phyloP scores from a whole-genome alignment of 1,140 invertebrate genomes.

The Scaptomyza hsui region DNA sequence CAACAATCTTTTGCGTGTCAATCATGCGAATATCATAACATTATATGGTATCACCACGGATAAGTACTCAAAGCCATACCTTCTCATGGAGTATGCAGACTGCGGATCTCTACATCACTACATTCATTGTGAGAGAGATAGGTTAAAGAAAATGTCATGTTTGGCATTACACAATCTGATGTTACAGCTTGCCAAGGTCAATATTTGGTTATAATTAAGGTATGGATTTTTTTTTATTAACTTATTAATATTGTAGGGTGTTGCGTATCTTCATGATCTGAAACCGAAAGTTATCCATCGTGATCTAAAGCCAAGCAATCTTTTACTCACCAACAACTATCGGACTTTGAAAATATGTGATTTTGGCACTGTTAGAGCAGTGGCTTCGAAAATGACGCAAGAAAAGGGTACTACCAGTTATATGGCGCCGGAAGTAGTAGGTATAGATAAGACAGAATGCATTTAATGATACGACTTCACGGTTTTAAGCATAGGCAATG shows the following conservation, averaged over 20 bases:
- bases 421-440: slow-evolving; percentile 5
- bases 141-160: neutral
- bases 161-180: slow-evolving; percentile 2
- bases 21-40: slow-evolving; percentile 16
- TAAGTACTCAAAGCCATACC: no score
- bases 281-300: slow-evolving; percentile 34
- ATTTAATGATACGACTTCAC: no score
- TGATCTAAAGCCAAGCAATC: slow-evolving; percentile 45
- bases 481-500: neutral
- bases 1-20: neutral
- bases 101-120: neutral
- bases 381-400: slow-evolving; percentile 9
- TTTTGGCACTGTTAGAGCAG: slow-evolving; percentile 21
- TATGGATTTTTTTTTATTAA: neutral
- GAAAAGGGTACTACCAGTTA: slow-evolving; percentile 21
- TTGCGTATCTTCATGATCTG: slow-evolving; percentile 32
- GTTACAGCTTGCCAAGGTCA: slow-evolving; percentile 14
- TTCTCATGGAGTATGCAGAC: slow-evolving; percentile 23
- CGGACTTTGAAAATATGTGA: slow-evolving; percentile 38
- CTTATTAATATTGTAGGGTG: slow-evolving; percentile 9
- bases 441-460: no score
- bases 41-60: neutral
- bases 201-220: no score
- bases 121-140: neutral
- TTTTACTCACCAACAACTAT: slow-evolving; percentile 16